phyloP scores from a whole-genome alignment of 92 coral and sea anemone species.

The Umimayanthus chanpuru region DNA sequence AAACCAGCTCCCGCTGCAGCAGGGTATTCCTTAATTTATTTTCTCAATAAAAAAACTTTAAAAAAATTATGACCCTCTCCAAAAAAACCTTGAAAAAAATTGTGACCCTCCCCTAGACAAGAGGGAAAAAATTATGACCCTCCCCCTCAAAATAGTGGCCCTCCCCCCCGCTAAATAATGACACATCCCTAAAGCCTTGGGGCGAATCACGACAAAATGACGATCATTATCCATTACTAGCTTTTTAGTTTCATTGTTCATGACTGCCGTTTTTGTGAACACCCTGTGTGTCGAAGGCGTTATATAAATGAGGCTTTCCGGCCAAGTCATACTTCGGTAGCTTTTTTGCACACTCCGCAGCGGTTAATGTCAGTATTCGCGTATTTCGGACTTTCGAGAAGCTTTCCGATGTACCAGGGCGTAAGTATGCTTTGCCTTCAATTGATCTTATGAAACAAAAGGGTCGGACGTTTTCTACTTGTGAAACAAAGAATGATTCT shows the following conservation, averaged over 20 bases:
- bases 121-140: too few relatives aligned
- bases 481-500: constrained; percentile 1
- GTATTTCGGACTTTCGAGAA: constrained; percentile 13
- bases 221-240: constrained; percentile 44
- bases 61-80: too few relatives aligned
- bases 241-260: neutral
- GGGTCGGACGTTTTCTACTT: neutral
- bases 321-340: constrained; percentile 52
- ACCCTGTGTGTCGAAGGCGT: constrained; percentile 47
- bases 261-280: constrained; percentile 8
- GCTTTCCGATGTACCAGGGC: constrained; percentile 53
- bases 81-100: too few relatives aligned
- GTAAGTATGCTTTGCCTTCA: constrained; percentile 49
- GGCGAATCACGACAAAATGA: constrained; percentile 36
- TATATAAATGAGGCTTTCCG: constrained; percentile 29
- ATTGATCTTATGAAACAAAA: constrained; percentile 15
- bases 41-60: too few relatives aligned
- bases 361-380: constrained; percentile 15
- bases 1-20: too few relatives aligned
- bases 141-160: too few relatives aligned
- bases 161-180: too few relatives aligned
- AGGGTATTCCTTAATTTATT: too few relatives aligned
- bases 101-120: too few relatives aligned
- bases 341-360: constrained; percentile 38
- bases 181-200: constrained; percentile 42